Conservation (phyloP, 2,888 invertebrate genomes). For the Parnassius glacialis region DNA sequence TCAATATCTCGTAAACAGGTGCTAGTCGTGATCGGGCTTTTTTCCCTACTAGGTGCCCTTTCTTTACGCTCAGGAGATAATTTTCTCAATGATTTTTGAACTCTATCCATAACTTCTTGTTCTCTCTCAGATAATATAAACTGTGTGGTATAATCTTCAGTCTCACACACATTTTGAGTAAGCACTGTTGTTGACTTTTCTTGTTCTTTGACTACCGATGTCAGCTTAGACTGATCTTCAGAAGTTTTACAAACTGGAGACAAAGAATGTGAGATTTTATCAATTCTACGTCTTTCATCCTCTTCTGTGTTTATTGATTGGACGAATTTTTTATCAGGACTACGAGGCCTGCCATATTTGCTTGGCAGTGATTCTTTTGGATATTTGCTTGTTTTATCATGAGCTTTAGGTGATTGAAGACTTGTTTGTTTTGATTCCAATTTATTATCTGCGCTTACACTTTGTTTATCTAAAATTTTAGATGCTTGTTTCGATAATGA, state of each 20-base stretch:
- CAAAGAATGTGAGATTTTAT: conserved; percentile 19
- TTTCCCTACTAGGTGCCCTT: conserved; percentile 53
- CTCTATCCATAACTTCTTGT: conserved; percentile 62
- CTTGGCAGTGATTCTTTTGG: conserved; percentile 16
- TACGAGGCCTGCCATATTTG: conserved; percentile 24
- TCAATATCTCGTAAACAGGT: conserved; percentile 54
- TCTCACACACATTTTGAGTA: conserved; percentile 12
- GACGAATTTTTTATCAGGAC: conserved; percentile 26
- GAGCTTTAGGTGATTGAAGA: neutral
- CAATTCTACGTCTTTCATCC: conserved; percentile 22
- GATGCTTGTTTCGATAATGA: conserved; percentile 20
- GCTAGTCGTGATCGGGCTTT: conserved; percentile 50
- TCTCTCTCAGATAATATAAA: conserved; percentile 62
- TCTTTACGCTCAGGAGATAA: conserved; percentile 63
- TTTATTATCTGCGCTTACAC: conserved; percentile 15
- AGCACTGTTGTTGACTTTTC: conserved; percentile 34
- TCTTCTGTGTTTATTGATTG: conserved; percentile 13
- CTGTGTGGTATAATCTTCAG: conserved; percentile 36
- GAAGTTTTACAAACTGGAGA: conserved; percentile 31
- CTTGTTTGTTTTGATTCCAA: conserved; percentile 1
- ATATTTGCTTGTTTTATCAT: conserved; percentile 14
- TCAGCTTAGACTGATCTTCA: conserved; percentile 29
- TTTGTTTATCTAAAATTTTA: conserved; percentile 6
- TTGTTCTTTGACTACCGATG: conserved; percentile 30
- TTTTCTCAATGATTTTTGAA: conserved; percentile 63